phyloP scores from a whole-genome alignment of 2,888 invertebrate genomes.

The Dilophus febrilis region DNA sequence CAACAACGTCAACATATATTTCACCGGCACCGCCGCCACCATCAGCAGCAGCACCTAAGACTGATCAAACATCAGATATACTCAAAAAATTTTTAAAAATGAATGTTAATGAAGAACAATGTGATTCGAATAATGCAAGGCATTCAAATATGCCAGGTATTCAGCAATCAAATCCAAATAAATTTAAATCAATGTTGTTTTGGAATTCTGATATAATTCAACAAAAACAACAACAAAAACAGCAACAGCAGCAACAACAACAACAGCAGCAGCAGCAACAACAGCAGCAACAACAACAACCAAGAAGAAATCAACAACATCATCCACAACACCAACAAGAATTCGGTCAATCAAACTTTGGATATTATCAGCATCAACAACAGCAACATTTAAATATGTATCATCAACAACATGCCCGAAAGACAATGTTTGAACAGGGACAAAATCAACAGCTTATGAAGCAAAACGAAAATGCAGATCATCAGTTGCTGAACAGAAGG shows the following conservation, averaged over 20 bases:
- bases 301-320: background rate
- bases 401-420: background rate
- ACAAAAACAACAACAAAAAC: background rate
- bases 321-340: background rate
- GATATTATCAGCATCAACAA: too few relatives aligned
- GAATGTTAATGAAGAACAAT: background rate
- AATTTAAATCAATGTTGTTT: background rate
- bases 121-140: constrained; percentile 8
- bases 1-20: too few relatives aligned
- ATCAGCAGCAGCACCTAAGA: constrained; percentile 3
- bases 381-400: background rate
- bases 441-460: background rate
- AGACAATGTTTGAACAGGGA: background rate
- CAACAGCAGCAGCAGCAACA: background rate
- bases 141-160: constrained; percentile 2
- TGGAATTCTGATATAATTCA: background rate
- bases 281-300: background rate
- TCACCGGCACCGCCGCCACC: background rate
- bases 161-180: constrained; percentile 1
- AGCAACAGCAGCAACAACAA: background rate
- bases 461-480: background rate
- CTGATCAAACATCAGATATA: constrained; percentile 1
- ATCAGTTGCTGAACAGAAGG: too few relatives aligned
- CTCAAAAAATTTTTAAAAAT: constrained; percentile 4
- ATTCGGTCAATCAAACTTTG: too few relatives aligned